Evolutionary conservation across 1,140 invertebrate species (phyloP), one percentile per base, ranked within the genome.

Genomic region (Cephus cinctus): DNA sequence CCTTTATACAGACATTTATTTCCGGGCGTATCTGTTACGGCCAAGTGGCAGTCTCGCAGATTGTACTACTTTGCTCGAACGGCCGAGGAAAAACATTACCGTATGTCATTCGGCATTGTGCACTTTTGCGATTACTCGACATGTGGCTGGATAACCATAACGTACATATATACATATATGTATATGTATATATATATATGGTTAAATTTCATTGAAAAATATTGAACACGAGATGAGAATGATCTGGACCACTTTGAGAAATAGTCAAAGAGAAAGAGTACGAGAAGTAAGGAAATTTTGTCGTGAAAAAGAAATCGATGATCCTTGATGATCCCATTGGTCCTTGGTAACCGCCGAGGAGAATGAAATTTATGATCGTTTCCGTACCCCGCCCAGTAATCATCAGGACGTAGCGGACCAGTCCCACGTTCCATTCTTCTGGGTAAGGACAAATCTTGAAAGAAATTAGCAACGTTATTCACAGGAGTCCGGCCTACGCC

Each of bases 1-100:
- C 61, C 61, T 66, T 67, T 61, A 67, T 66, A 66, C 61, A 59
- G 61, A 67, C 59, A 69, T 69, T 67, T 67, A 67, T 69, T 65
- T 67, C 57, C 59, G 54, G 54, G 39, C 53, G 35, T 66, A 67
- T 66, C 56, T 59, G 64, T 66, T 67, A 66, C 53, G 51, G 55
- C 62, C 59, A 67, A 68, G 53, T 61, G 52, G 57, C 62, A 61
- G 57, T 57, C 57, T 58, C 57, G 56, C 57, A 64, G 65, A 67
- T 67, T 67, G 65, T 54, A 57, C 61, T 60, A 65, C 61, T 65
- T 66, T 63, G 52, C 62, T 32, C 42, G 18, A 27, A 43, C 42
- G n/a, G 20, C 52, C 50, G 41, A 54, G 54, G 35, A 51, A 49
- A 52, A 23, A 57, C 62, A 65, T 68, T 61, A 70, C 57, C 58